Base-by-base conservation (phyloP, 2,797 vertebrate genomes). In the Crenuchus spilurus region DNA sequence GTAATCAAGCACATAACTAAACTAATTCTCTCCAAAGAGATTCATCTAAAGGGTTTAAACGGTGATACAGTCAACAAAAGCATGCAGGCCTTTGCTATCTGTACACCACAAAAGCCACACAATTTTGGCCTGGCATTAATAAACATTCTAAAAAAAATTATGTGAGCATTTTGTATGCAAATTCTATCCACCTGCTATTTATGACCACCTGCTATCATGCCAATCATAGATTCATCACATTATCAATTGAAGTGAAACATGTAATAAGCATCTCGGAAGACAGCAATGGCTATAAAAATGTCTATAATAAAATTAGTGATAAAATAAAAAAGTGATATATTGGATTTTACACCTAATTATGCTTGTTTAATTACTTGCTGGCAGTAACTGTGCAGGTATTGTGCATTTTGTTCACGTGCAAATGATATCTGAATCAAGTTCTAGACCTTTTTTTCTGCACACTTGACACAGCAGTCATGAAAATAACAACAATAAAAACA, bases 1-100 rank as follows among this genome's bases (percentile, higher is more conserved):
- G 65, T 64, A 55, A 78, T 78, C 71, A 74, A 74, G 64, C 41
- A 26, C 71, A 35, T 70, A 69, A 74, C 62, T 77, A 60, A 37
- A 46, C 66, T 78, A 70, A 78, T 74, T 74, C 66, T 37, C 66
- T 63, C 51, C 33, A 35, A 57, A 58, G 65, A 74, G 72, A 74
- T 70, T 70, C 13, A 20, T 78, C 70, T 63, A 46, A n/a, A 35
- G 57, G 28, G 37, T 2, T 41, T 37, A 37, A 62, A 61, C 14
- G 44, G 58, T 22, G 48, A 68, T 16, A 60, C 22, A 60, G 16
- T 9, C 44, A 52, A 52, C 35, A 6, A 26, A 54, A 64, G 14
- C 49, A 3, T 22, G 20, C 41, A 11, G 39, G 18, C 54, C 26
- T 6, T n/a, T n/a, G 41, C 26, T 44, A 31, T 18, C 14, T n/a